A percentile compares a stretch with the other conserved stretches of the same genome.
These are phyloP conservation scores for Grantiella picta DNA, from an alignment of 2,113 vertebrate species.

Conservation along the genomic window DNA sequence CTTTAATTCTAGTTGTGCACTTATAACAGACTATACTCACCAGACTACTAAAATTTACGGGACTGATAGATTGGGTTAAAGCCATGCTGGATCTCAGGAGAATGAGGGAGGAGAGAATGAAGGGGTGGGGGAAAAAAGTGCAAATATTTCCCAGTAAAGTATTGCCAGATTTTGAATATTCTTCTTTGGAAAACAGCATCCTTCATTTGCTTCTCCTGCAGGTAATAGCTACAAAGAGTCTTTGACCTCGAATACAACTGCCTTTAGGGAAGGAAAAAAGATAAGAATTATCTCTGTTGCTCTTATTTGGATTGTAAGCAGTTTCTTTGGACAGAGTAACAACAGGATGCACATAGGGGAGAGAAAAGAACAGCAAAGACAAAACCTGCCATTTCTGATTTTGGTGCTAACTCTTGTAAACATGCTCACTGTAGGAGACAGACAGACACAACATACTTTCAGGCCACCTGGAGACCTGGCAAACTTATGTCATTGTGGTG, in stretches of 20 bases:
- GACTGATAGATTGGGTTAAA: not conserved
- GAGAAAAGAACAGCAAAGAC: slow-evolving; percentile 37
- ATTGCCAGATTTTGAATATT: not conserved
- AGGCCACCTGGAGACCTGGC: slow-evolving; percentile 56
- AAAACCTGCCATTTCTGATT: slow-evolving; percentile 25
- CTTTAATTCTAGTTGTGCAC: not conserved
- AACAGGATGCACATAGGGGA: not conserved
- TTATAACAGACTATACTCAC: too few species aligned
- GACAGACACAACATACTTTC: slow-evolving; percentile 58
- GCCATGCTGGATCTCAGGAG: not conserved
- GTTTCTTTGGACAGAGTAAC: not conserved
- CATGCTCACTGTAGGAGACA: slow-evolving; percentile 28
- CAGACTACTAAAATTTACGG: not conserved
- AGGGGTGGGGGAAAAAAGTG: not conserved
- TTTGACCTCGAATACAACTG: not conserved
- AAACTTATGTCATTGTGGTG: slow-evolving; percentile 20
- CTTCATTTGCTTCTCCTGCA: not conserved
- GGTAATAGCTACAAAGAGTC: not conserved
- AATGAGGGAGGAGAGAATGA: not conserved
- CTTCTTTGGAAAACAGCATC: not conserved
- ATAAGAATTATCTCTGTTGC: not conserved
- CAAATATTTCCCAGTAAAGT: not conserved
- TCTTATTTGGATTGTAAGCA: not conserved
- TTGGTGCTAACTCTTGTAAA: slow-evolving; percentile 40
- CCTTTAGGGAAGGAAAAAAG: not conserved